Base-by-base conservation (phyloP, 2,888 invertebrate genomes). In the Automeris io region DNA sequence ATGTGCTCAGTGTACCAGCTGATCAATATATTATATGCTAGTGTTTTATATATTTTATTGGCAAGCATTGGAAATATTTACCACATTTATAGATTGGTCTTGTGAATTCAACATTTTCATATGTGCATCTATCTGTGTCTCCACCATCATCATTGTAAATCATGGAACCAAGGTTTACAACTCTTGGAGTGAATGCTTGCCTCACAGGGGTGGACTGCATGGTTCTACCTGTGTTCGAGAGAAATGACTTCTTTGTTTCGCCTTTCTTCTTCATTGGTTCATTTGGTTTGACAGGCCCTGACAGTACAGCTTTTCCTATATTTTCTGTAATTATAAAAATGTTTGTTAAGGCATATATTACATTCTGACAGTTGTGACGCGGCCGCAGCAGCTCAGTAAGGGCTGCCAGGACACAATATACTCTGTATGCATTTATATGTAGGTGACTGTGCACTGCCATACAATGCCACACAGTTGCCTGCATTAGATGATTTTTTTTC, bases 151-250 rank as follows among this genome's bases (percentile, higher is more conserved):
- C 85, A 9, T 45, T 77, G 45, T 82, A 83, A 40, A 85, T 83
- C 32, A 78, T 53, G 1, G 75, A 57, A 1, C 70, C 71, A 1
- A 80, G 69, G 42, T 82, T 81, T 2, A 70, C 56, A 2, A 68
- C 57, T 18, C 70, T 61, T 1, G 83, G 81, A 4, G 78, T 71
- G 40, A 79, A 79, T 1, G 62, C 70, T 37, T 71, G 65, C 9
- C 77, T 56, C 2, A 56, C 50, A 3, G 83, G 83, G 5, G 83
- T 85, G 40, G 64, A 70, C 41, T 71, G 72, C 3, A 83, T 37
- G 0, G 78, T 74, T 55, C 76, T 76, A 3, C 83, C 83, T 1
- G 70, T 67, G 43, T 85, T 83, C 0, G 69, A 68, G 1, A 83
- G 55, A 39, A 83, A 85, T 0, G 82, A 75, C 43, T 82, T 83